Base-by-base conservation (phyloP, 2,113 vertebrate genomes). In the Thalassoma bifasciatum region DNA sequence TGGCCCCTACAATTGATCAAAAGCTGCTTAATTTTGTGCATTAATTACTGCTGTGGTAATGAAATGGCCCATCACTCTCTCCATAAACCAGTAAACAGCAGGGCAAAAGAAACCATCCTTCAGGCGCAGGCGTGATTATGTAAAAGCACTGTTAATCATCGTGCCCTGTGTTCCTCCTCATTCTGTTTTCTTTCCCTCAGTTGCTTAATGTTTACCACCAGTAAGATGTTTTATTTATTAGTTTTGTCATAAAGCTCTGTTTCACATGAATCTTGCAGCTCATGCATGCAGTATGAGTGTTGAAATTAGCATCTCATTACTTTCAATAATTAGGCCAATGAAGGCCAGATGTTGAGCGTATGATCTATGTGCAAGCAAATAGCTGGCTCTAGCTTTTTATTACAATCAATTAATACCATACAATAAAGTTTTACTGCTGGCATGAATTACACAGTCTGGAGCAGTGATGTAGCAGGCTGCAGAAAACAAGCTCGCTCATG, bases 221-320 rank as follows among this genome's bases (percentile, higher is more conserved):
- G 86, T 85, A 91, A 92, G 84, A 91, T 93, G 90, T 94, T 95
- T 95, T 95, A 94, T 95, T 94, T 95, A 96, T 96, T 94, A 91
- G 89, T 90, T 96, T 94, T 95, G 92, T 94, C 93, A 93, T 91
- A 92, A 75, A 93, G 69, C 89, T 94, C 85, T 94, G 90, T 91
- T 95, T 94, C 93, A 92, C 93, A 94, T 94, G 90, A 26, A 83
- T 91, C 92, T 91, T 88, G 88, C 82, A 91, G 86, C 89, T 96
- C 93, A 94, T 95, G 94, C 95, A 94, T 96, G 92, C 91, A 91
- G 94, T 93, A 94, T 94, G 91, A 95, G 93, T 92, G 93, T 92
- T 93, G 92, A 95, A 96, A 97, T 97, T 95, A 97, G 86, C 94
- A 95, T 97, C 93, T 97, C 94, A 95, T 97, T 96, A 97, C 91